Evolutionary conservation across 35 echinoderm and acorn worm species (phyloP), one percentile per base, ranked within the genome.

Genomic region (Heliocidaris erythrogramma): DNA sequence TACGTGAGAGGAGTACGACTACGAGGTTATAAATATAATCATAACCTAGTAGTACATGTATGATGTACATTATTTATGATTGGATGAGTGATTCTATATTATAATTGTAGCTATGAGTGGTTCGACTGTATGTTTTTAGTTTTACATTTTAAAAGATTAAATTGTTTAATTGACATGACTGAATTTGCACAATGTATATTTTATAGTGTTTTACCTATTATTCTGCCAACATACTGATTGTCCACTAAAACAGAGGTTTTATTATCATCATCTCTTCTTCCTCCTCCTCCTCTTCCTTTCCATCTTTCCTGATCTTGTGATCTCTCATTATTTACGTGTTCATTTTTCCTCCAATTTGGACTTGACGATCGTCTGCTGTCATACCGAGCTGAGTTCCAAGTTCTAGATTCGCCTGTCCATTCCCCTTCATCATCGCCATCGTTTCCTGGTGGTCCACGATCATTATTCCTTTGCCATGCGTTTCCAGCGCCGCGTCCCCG

Each of bases 371-470:
- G 86, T 88, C 86, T 88, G 86, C 86, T 88, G 47, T 88, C 47
- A 88, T 48, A 35, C 30, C 86, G 30, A 24, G 1, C 24, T 88
- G 86, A 88, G 12, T 32, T 88, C 86, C 86, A 88, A 88, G 31
- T 88, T 88, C 86, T 88, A 35, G 14, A 24, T 92, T 56, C 47
- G 14, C 90, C 90, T 92, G 48, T 92, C 49, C 90, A 48, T 92
- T 48, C 49, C 29, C 90, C n/a, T 92, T 48, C 48, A 21, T 27
- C 8, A 30, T 92, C 11, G 27, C 88, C 47, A 18, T 48, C 90
- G 14, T 56, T 48, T 49, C 86, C 86, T 24, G 13, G 14, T 30
- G 12, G 5, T 13, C n/a, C 14, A 47, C 90, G 90, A 4, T 92
- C 90, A 21, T 56, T 48, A 92, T 56, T 56, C 42, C 49, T 56